Evolutionary conservation across 1,140 invertebrate species (phyloP).

Genomic region (Meloidogyne exigua): DNA sequence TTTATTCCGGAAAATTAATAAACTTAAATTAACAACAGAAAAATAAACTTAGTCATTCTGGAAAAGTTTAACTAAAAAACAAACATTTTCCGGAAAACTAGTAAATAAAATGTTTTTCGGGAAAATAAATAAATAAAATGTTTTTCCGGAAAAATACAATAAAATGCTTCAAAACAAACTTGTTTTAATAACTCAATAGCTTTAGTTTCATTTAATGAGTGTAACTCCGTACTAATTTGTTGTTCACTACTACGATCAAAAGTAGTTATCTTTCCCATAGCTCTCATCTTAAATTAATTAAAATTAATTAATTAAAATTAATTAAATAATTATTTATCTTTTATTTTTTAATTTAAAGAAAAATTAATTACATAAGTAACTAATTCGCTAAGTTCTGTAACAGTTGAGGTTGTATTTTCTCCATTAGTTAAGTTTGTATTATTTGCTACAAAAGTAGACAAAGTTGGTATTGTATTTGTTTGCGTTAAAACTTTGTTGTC

Average conservation of each 20-base stretch:
- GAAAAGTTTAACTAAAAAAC: too few relatives aligned
- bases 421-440: background rate
- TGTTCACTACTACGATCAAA: conserved; percentile 50
- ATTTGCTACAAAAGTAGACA: background rate
- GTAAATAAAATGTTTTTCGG: background rate
- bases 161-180: background rate
- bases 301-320: conserved; percentile 30
- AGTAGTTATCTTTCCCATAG: conserved; percentile 52
- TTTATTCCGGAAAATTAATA: too few relatives aligned
- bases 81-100: too few relatives aligned
- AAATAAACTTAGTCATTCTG: too few relatives aligned
- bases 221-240: conserved; percentile 49
- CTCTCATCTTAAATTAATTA: conserved; percentile 41
- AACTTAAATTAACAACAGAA: too few relatives aligned
- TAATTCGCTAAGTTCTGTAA: conserved; percentile 47
- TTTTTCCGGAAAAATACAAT: too few relatives aligned
- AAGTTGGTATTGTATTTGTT: background rate
- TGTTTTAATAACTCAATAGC: conserved; percentile 50
- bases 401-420: conserved; percentile 7
- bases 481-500: background rate
- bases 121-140: background rate
- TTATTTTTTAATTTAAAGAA: background rate
- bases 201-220: conserved; percentile 52
- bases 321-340: background rate
- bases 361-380: conserved; percentile 15